Evolutionary conservation across 1,140 invertebrate genomes (phyloP), one percentile per base, ranked within the genome.

Genomic region (Apis florea): DNA sequence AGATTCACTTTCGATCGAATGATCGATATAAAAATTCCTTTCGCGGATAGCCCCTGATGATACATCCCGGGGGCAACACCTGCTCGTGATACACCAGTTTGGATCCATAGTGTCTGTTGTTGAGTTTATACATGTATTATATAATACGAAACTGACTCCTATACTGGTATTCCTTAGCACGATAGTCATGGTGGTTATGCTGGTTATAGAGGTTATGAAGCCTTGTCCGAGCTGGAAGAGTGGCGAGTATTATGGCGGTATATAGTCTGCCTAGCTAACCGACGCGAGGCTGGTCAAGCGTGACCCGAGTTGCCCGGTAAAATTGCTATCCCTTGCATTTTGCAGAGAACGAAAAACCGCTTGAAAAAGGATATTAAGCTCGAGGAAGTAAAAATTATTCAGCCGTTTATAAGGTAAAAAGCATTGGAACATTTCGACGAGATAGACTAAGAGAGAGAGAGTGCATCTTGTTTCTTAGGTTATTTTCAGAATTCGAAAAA

Each of bases 151-250:
- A 84, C 53, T 75, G 63, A 78, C 77, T 79, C 68, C 61, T 83
- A 73, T 74, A 49, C 70, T 58, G 51, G 81, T 51, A 26, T 21
- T 53, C 21, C 3, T 21, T 49, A 56, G 69, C 66, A 58, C 79
- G 61, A 67, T 82, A 69, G 70, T 85, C 86, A 84, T 84, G 83
- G 73, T 89, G 88, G 84, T 89, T 88, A 86, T 82, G 83, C 83
- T 89, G 87, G 86, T 90, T 90, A 89, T 83, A 86, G 86, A 76
- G 82, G 83, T 88, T 88, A 87, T 79, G 82, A 83, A 82, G 69
- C 67, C 77, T 82, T 59, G 88, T 90, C 87, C 87, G 85, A 77
- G 66, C 82, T 88, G 77, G 71, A 86, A 82, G 84, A 83, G 77
- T n/a, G 67, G 54, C 64, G 73, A 73, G 79, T 82, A 80, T 81